Conservation (phyloP, 2,888 invertebrate genomes). For the Pseudococcus jackbeardsleyi region DNA sequence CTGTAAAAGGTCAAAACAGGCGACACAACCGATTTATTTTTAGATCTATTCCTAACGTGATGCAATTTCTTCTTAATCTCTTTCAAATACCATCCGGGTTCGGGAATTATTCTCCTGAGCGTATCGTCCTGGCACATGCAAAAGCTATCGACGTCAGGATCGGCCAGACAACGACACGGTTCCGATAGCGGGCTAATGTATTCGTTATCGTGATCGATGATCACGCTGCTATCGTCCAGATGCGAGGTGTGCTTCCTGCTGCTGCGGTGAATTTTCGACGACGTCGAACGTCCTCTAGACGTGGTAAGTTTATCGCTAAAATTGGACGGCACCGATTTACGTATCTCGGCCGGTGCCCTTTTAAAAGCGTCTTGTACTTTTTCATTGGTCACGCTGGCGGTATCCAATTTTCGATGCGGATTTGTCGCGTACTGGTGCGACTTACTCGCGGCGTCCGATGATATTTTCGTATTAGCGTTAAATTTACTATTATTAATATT, state of each 20-base stretch:
- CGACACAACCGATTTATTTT: slow-evolving; percentile 44
- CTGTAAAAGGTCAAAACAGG: slow-evolving; percentile 45
- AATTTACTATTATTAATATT: background rate
- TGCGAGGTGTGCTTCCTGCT: slow-evolving; percentile 23
- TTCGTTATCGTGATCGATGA: background rate
- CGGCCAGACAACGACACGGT: slow-evolving; percentile 30
- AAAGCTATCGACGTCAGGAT: slow-evolving; percentile 49
- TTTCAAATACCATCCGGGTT: slow-evolving; percentile 48
- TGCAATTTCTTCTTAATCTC: slow-evolving; percentile 41
- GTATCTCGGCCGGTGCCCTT: background rate
- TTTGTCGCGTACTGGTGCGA: background rate
- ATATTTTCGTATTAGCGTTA: background rate
- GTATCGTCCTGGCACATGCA: slow-evolving; percentile 41
- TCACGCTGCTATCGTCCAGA: slow-evolving; percentile 2
- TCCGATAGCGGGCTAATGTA: background rate
- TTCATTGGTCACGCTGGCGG: background rate
- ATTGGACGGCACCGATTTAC: background rate
- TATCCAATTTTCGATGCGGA: background rate
- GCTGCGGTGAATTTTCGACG: slow-evolving; percentile 21
- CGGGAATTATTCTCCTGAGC: slow-evolving; percentile 50
- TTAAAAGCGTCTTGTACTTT: slow-evolving; percentile 12
- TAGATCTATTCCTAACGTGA: slow-evolving; percentile 21
- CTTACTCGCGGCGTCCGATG: background rate
- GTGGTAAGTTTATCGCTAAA: slow-evolving; percentile 26
- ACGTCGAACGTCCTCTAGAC: background rate